Base-by-base conservation (phyloP, 2,888 invertebrate genomes). In the Acleris emargana region DNA sequence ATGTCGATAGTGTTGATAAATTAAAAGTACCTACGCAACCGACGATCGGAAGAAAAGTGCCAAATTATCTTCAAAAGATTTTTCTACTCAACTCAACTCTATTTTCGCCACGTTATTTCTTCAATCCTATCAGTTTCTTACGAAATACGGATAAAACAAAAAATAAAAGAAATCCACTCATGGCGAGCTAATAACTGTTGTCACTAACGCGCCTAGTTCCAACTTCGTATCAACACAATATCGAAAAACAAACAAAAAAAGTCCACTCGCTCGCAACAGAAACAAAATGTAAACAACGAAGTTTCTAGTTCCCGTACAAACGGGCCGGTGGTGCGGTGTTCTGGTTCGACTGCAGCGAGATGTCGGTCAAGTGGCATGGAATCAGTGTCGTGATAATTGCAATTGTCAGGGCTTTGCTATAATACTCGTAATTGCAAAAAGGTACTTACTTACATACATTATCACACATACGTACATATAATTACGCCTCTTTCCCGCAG, bases 181-280 rank as follows among this genome's bases (percentile, higher is more conserved):
- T 17, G 11, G 13, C 17, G 32, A 32, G 22, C n/a, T 43, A 60
- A 50, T 13, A 22, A 13, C 52, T 38, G 38, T 42, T 28, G 20
- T 32, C 50, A 47, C 54, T 25, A 18, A 22, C 54, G 18, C 47
- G 13, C 32, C 54, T n/a, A 54, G 58, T 64, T 53, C 54, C 22
- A 64, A 64, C 64, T 64, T 43, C 51, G 16, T 60, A 64, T 60
- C 60, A 64, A 53, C 63, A 22, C 64, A 59, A 64, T 43, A 64
- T 64, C 49, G 17, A 53, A 62, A 58, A 64, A 58, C 38, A 58
- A 64, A 57, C n/a, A 1, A 16, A 38, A 45, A 52, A 64, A 64
- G 53, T 64, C 53, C 42, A 64, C 53, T 64, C 57, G 2, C 53
- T 64, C 51, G 2, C 52, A 54, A 22, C 50, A 13, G 13, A 55